Evolutionary conservation across 1,140 invertebrate genomes (phyloP).

Genomic region (Galleria mellonella): DNA sequence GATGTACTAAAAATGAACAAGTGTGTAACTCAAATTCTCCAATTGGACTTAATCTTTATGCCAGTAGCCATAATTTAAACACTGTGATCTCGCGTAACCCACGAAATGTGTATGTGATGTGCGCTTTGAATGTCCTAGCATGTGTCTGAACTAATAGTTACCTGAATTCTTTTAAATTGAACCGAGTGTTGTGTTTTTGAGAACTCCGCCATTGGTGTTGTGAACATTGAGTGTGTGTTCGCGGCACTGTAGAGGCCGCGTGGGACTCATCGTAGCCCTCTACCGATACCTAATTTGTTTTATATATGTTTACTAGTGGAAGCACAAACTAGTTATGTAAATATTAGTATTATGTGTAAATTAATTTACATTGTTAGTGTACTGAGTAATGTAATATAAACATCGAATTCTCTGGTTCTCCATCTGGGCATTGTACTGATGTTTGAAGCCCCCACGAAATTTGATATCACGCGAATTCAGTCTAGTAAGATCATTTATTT

Average conservation of each 20-base stretch:
- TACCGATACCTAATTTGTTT: constrained; percentile 20
- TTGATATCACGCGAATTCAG: constrained; percentile 26
- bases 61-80: constrained; percentile 60
- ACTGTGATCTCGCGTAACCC: constrained; percentile 67
- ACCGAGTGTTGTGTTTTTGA: constrained; percentile 39
- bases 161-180: constrained; percentile 34
- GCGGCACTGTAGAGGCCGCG: constrained; percentile 4
- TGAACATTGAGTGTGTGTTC: constrained; percentile 25
- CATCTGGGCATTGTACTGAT: constrained; percentile 63
- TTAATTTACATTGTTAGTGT: constrained; percentile 47
- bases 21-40: constrained; percentile 6
- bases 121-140: constrained; percentile 63
- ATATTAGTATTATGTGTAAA: constrained; percentile 71
- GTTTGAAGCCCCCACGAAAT: constrained; percentile 46
- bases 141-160: constrained; percentile 57
- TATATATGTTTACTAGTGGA: constrained; percentile 56
- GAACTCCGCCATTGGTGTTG: constrained; percentile 27
- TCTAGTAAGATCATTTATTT: constrained; percentile 51
- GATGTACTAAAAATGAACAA: not conserved
- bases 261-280: constrained; percentile 14
- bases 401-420: constrained; percentile 56
- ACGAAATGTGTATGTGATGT: constrained; percentile 57
- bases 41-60: constrained; percentile 23
- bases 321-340: constrained; percentile 70
- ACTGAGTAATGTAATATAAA: constrained; percentile 57